Conservation (phyloP, 2,888 invertebrate species). For the Andrena haemorrhoa region DNA sequence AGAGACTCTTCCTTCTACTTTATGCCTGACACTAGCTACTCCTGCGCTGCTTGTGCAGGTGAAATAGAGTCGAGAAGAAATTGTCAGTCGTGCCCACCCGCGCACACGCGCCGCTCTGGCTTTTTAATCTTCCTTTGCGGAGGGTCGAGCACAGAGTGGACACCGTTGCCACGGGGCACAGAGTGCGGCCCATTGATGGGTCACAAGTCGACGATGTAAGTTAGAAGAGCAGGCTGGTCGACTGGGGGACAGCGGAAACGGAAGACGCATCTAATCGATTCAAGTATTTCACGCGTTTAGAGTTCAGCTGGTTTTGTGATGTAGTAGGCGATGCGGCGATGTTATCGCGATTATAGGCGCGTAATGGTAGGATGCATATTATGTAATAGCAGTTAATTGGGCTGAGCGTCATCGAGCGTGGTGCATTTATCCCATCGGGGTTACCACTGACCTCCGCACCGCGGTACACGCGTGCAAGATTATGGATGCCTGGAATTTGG, state of each 20-base stretch:
- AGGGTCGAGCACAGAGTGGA: neutral
- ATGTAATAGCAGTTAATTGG: constrained; percentile 2
- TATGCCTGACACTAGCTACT: constrained; percentile 65
- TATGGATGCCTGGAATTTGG: neutral
- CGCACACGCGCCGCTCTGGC: neutral
- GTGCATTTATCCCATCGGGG: neutral
- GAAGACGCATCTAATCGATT: constrained; percentile 16
- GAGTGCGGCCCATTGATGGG: neutral
- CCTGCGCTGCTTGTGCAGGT: constrained; percentile 42
- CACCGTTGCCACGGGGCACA: neutral
- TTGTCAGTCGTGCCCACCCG: constrained; percentile 2
- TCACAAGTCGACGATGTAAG: neutral
- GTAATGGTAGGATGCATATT: neutral
- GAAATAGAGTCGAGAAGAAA: constrained; percentile 49
- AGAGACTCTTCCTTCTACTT: constrained; percentile 58
- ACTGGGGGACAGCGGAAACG: neutral
- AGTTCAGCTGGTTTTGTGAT: neutral
- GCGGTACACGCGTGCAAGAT: neutral
- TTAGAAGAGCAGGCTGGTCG: neutral
- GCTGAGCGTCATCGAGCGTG: neutral
- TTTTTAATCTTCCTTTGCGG: constrained; percentile 24
- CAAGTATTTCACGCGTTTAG: neutral
- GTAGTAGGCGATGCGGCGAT: neutral
- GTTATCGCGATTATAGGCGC: neutral
- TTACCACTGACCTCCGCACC: neutral